Base-by-base conservation (phyloP, 2,888 invertebrate genomes). In the Noctua comes region DNA sequence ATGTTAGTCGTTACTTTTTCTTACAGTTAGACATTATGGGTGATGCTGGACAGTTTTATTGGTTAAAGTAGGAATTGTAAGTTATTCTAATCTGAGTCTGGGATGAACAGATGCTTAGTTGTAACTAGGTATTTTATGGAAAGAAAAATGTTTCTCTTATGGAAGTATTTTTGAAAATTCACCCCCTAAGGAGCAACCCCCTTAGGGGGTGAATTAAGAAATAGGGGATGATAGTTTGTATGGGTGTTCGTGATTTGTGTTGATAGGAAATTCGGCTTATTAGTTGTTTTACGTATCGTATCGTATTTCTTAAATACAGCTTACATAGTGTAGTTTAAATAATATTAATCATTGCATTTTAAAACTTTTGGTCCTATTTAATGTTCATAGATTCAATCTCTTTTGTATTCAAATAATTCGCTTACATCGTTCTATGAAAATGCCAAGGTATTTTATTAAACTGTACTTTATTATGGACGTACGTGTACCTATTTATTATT, bases 1-100 rank as follows among this genome's bases (percentile, higher is more conserved):
- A 51, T 51, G 65, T 51, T 59, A 13, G 18, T 59, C 6, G 80
- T 66, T 84, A 84, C 48, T 36, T 51, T 84, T 66, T 51, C 6
- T 68, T 51, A 46, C 27, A 77, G 24, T 76, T 82, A 18, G 6
- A 16, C 1, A 24, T 51, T 21, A 31, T n/a, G 21, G 2, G 16
- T 27, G 31, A 16, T 48, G 24, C 27, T 21, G 27, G 46, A 66
- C 57, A 40, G 27, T 40, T 71, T 59, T 24, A 18, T 46, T 2
- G 13, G 18, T 24, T 43, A 2, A 13, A n/a, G 8, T n/a, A 43
- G n/a, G 2, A 66, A 1, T 66, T 66, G 16, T 43, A 43, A 66
- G 66, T 66, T 43, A 16, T 66, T 66, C 16, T 18, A 4, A 46
- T 27, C n/a, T 43, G n/a, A 43, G n/a, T 43, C 18, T 65, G 10